These are phyloP conservation scores for Andrena praecox DNA, from an alignment of 2,888 invertebrate species.

Conservation along the genomic window DNA sequence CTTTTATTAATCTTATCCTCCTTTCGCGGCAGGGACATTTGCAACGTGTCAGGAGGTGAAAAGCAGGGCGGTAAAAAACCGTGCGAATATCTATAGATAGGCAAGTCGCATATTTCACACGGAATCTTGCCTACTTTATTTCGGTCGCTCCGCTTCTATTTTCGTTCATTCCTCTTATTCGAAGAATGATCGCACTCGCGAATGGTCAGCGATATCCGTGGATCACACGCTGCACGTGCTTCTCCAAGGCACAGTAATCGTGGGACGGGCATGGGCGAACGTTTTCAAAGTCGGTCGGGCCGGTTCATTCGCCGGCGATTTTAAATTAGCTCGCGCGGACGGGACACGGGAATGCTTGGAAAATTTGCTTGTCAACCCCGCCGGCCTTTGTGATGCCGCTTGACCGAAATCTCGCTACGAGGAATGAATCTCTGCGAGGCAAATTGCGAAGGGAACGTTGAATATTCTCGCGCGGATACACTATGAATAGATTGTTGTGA, in stretches of 20 bases:
- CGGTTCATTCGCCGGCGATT: conserved; percentile 63
- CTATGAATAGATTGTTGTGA: too few species aligned
- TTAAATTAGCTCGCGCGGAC: conserved; percentile 64
- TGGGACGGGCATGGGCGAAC: conserved; percentile 7
- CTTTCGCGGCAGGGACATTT: not conserved
- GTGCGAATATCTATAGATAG: not conserved
- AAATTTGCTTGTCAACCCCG: conserved; percentile 45
- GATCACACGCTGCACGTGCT: conserved; percentile 15
- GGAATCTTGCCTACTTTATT: conserved; percentile 16
- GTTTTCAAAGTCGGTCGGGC: conserved; percentile 55
- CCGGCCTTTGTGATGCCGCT: conserved; percentile 18
- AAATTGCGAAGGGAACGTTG: not conserved
- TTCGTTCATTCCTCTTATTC: not conserved
- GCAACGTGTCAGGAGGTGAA: not conserved
- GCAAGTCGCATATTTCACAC: conserved; percentile 5
- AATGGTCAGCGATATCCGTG: conserved; percentile 5
- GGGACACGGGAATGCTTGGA: conserved; percentile 55
- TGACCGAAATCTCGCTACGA: not conserved
- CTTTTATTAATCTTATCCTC: not conserved
- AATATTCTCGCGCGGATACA: too few species aligned
- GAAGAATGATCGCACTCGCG: not conserved
- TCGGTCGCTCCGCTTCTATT: conserved; percentile 6
- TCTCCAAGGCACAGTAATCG: conserved; percentile 11
- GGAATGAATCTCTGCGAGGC: too few species aligned
- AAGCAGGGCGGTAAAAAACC: not conserved